phyloP scores from a whole-genome alignment of 23 tunicate genomes.

The Halocynthia roretzi region DNA sequence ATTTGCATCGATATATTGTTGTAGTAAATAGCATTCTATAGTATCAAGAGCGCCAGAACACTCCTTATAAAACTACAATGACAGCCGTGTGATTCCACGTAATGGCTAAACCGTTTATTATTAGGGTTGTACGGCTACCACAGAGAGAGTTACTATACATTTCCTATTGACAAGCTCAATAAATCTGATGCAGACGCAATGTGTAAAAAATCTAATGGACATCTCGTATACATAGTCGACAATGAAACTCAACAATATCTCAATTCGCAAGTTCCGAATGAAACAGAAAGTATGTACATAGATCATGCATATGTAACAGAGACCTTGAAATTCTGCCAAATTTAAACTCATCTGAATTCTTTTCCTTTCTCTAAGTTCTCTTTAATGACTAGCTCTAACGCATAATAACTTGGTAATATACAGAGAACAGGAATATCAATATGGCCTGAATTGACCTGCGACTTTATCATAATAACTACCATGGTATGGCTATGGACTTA shows the following conservation, averaged over 20 bases:
- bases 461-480: no score
- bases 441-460: no score
- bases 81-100: not conserved
- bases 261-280: not conserved
- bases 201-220: not conserved
- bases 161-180: not conserved
- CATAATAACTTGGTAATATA: no score
- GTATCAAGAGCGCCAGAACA: not conserved
- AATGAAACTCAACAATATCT: constrained; percentile 5
- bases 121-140: not conserved
- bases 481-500: no score
- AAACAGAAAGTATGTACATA: not conserved
- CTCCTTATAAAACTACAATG: not conserved
- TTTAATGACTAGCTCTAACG: no score
- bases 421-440: no score
- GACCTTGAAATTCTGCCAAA: not conserved
- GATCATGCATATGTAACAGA: no score
- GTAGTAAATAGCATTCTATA: not conserved
- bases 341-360: not conserved
- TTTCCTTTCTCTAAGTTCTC: not conserved
- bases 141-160: not conserved
- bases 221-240: constrained; percentile 14
- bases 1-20: not conserved
- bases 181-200: not conserved
- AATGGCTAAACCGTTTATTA: not conserved